phyloP scores from a whole-genome alignment of 2,113 vertebrate genomes.

The Micronycteris hirsuta region DNA sequence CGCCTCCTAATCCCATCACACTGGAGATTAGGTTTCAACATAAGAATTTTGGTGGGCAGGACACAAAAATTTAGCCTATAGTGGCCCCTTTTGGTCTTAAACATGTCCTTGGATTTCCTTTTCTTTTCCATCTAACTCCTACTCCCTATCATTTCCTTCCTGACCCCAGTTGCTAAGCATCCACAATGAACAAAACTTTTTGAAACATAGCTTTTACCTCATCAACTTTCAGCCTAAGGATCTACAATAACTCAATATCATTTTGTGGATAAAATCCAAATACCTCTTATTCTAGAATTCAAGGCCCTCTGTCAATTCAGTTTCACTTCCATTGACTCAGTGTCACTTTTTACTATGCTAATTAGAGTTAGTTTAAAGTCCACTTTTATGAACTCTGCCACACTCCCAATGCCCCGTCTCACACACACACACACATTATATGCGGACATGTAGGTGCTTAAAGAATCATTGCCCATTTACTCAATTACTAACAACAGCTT shows the following conservation, averaged over 20 bases:
- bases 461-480: neutral
- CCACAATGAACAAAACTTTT: neutral
- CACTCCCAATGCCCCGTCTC: neutral
- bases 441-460: neutral
- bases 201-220: neutral
- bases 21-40: neutral
- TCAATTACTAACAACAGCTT: neutral
- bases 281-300: constrained; percentile 17
- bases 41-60: neutral
- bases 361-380: neutral
- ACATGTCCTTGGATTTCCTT: neutral
- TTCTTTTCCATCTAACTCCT: neutral
- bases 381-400: neutral
- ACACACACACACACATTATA: neutral
- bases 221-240: constrained; percentile 21
- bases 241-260: neutral
- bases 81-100: neutral
- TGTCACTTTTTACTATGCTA: neutral
- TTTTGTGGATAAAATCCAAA: constrained; percentile 35
- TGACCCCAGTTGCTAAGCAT: neutral
- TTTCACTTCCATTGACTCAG: neutral
- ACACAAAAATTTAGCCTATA: neutral
- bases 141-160: neutral
- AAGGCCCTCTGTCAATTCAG: neutral
- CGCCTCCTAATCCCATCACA: neutral